Percentiles rank a stretch among this genome's conserved stretches.
Conservation (phyloP, 1,140 invertebrate species). For the Mamestra configurata region DNA sequence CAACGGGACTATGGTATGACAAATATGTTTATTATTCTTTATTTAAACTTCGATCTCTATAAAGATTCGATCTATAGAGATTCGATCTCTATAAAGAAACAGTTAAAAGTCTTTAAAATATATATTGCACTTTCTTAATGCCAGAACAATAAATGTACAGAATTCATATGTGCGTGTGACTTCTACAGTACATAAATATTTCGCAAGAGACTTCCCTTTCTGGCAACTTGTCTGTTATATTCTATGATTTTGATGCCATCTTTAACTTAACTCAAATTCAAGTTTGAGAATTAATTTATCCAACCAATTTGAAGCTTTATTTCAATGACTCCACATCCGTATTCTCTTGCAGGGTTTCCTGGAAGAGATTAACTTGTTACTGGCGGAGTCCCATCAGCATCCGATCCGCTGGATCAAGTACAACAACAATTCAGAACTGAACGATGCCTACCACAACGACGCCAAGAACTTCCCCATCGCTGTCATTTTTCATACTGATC, state of each 20-base stretch:
- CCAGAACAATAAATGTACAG: too few species aligned
- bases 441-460: slow-evolving; percentile 91
- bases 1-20: slow-evolving; percentile 89
- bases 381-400: slow-evolving; percentile 87
- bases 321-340: background rate
- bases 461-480: slow-evolving; percentile 90
- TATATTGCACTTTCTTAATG: too few species aligned
- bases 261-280: too few species aligned
- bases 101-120: too few species aligned
- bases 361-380: slow-evolving; percentile 88
- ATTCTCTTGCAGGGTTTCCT: slow-evolving; percentile 89
- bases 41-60: too few species aligned
- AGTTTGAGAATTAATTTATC: too few species aligned
- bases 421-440: slow-evolving; percentile 90
- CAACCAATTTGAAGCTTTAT: background rate
- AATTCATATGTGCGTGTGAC: too few species aligned
- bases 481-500: slow-evolving; percentile 89
- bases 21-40: background rate
- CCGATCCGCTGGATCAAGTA: slow-evolving; percentile 90
- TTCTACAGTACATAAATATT: too few species aligned
- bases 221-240: background rate
- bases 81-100: too few species aligned
- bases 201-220: too few species aligned
- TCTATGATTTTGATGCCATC: background rate
- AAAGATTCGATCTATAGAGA: too few species aligned